Evolutionary conservation across 2,888 invertebrate species (phyloP).

Genomic region (Brachynemurus nebulosus): DNA sequence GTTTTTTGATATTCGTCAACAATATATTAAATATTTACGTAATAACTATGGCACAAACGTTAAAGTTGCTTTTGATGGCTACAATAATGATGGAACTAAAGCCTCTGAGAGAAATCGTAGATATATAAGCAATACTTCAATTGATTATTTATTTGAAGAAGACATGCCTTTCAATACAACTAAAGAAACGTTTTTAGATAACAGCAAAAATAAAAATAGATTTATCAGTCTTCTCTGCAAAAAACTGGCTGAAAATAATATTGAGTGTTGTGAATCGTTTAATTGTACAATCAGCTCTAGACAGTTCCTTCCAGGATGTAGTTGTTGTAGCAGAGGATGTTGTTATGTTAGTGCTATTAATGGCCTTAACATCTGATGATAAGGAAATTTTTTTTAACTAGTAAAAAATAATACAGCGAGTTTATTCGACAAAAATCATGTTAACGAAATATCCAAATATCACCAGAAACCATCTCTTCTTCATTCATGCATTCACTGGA

Average conservation of each 20-base stretch:
- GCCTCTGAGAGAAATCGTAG: conserved; percentile 12
- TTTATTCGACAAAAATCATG: conserved; percentile 12
- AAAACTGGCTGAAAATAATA: conserved; percentile 13
- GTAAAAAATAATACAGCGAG: conserved; percentile 12
- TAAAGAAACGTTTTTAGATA: conserved; percentile 12
- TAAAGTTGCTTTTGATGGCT: conserved; percentile 12
- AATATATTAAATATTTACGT: conserved; percentile 10
- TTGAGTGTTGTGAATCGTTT: conserved; percentile 13
- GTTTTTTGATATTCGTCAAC: conserved; percentile 8
- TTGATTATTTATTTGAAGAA: conserved; percentile 12
- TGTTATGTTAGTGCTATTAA: conserved; percentile 16
- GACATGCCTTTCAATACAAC: conserved; percentile 13
- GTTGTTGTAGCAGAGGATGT: conserved; percentile 19
- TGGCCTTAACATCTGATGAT: conserved; percentile 16
- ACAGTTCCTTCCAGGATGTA: conserved; percentile 12
- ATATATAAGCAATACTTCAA: conserved; percentile 12
- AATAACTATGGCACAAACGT: conserved; percentile 11
- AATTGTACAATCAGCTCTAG: conserved; percentile 12
- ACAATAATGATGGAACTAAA: conserved; percentile 11
- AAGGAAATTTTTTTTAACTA: conserved; percentile 15
- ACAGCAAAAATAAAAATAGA: conserved; percentile 13
- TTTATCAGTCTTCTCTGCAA: conserved; percentile 13
- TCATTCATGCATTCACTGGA: conserved; percentile 16
- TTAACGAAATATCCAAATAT: conserved; percentile 10
- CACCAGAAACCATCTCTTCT: conserved; percentile 10